Evolutionary conservation across 1,140 invertebrate species (phyloP), one percentile per base, ranked within the genome.

Genomic region (Calliopsis andreniformis): DNA sequence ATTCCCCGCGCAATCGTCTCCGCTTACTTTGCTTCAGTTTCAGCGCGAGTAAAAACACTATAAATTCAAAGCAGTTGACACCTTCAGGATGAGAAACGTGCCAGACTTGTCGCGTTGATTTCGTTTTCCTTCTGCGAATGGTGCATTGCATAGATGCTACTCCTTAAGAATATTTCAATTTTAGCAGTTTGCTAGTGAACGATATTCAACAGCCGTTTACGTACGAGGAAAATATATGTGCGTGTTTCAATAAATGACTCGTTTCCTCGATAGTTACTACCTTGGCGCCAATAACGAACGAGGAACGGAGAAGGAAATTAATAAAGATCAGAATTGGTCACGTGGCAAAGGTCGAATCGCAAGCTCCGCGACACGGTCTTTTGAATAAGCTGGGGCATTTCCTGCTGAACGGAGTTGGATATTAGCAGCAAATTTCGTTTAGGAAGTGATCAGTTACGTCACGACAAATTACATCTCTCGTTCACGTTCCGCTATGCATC

Each of bases 21-120:
- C 51, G 47, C 51, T 66, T 59, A 59, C 32, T 39, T 59, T 6
- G 56, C 56, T 39, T 59, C 56, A 59, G 39, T 42, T 59, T 59
- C 56, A 3, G 3, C 32, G n/a, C 32, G 39, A 59, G 56, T 59
- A 39, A 59, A 59, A 59, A n/a, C 49, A 25, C 64, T 10, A 67
- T 67, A 67, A 67, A 67, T 67, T 23, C 49, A 23, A n/a, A 20
- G 20, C 35, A 28, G 64, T 42, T 53, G 64, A 67, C 64, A 67
- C 64, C 35, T 67, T 25, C 30, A 67, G 64, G 25, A 32, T 16
- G 64, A 35, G 51, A 4, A 51, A 67, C 64, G 64, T 67, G 49
- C 45, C 49, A 14, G 30, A 49, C 20, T 39, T 67, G 64, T 53
- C 47, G 30, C 64, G 30, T 30, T 42, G 64, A 55, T 67, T 55